Base-by-base conservation (phyloP, 2,113 vertebrate genomes). In the Tor tambroides region DNA sequence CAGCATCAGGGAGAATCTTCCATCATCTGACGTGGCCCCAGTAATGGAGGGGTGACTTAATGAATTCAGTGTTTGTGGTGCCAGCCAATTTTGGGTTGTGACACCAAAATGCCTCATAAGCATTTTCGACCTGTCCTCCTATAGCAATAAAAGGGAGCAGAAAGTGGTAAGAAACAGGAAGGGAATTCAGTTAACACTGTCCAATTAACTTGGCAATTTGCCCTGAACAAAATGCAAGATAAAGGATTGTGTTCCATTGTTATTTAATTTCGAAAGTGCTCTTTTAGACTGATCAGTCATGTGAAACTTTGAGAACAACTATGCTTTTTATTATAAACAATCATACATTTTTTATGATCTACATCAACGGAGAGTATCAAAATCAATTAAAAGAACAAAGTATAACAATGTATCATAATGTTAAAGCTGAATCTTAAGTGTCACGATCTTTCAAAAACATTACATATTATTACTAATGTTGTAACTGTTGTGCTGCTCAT, bases 11-110 rank as follows among this genome's bases (percentile, higher is more conserved):
- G 89, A 91, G 23, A 87, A 93, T 92, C 83, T 72, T 75, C 78
- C 89, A 91, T 72, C 74, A 86, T 92, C 85, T 90, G 91, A 89
- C 86, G 80, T 83, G 74, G 76, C 75, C 86, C 46, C 41, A 89
- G 89, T 87, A 82, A 87, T 91, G 85, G 82, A 92, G 41, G 79
- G 89, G 32, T 84, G 87, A 78, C 86, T 92, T 92, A 93, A 94
- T 94, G 84, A 91, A 92, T 92, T 93, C 92, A 83, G 86, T 85
- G 88, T 92, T 87, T 89, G 84, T 88, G 83, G 86, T 69, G 86
- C 9, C 30, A 89, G 86, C 85, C 85, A 92, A 84, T 46, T 92
- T 93, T 89, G 88, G 90, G 80, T 88, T 69, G 81, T 86, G 87
- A 90, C 89, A 90, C 80, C 46, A 85, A 89, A 92, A 80, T 84